Percentiles rank a stretch among this genome's conserved stretches.
phyloP scores from a whole-genome alignment of 2,797 vertebrate genomes.

The Holocentrus rufus region DNA sequence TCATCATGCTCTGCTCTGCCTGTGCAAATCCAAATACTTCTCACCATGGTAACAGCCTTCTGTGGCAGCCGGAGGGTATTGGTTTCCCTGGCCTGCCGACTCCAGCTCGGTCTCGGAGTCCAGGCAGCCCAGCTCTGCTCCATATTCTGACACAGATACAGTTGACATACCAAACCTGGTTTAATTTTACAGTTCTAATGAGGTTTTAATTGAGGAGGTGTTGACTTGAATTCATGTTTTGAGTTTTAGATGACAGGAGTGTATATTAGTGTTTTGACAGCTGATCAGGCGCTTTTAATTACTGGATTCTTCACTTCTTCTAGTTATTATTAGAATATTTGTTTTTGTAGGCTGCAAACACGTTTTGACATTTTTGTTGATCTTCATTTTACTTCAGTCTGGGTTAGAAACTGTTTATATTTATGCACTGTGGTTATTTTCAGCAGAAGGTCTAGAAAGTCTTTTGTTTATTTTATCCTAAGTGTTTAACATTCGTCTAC shows the following conservation, averaged over 20 bases:
- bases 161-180: not conserved
- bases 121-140: conserved; percentile 31
- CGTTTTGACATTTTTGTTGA: no score
- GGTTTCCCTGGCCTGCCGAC: conserved; percentile 53
- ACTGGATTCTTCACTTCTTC: not conserved
- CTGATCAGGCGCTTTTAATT: not conserved
- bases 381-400: no score
- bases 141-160: conserved; percentile 6
- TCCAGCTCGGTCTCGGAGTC: conserved; percentile 33
- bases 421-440: no score
- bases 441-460: no score
- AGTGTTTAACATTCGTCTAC: no score
- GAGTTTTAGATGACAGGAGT: not conserved
- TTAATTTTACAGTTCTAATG: not conserved
- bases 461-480: no score
- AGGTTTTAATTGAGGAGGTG: not conserved
- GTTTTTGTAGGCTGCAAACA: not conserved
- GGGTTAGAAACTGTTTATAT: no score
- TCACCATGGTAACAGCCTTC: conserved; percentile 87
- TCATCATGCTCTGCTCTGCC: conserved; percentile 77
- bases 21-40: conserved; percentile 79
- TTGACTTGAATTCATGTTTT: not conserved
- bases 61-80: conserved; percentile 66
- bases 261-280: not conserved
- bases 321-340: not conserved